A percentile compares a stretch with the other conserved stretches of the same genome.
These are phyloP conservation scores for Troilus luridus DNA, from an alignment of 2,888 invertebrate genomes.

Conservation along the genomic window DNA sequence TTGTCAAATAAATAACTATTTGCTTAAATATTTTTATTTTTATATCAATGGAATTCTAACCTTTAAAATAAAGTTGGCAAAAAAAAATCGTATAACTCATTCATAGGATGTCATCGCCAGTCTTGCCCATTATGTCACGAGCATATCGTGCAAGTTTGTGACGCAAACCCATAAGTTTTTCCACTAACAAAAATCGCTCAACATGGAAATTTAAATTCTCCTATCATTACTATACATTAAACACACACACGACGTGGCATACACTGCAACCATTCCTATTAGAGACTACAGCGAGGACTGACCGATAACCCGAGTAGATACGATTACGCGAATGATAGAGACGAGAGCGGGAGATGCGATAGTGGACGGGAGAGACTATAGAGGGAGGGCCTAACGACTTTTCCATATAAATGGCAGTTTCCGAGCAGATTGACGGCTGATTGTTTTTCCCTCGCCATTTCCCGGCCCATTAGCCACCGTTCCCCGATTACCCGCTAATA, in stretches of 20 bases:
- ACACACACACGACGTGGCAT: not conserved
- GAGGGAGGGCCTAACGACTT: slow-evolving; percentile 69
- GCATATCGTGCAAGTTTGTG: too few species aligned
- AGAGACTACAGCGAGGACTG: not conserved
- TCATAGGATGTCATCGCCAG: too few species aligned
- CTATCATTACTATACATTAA: not conserved
- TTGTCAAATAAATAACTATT: too few species aligned
- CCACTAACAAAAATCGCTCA: too few species aligned
- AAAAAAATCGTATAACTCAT: too few species aligned
- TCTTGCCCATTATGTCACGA: too few species aligned
- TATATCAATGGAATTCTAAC: too few species aligned
- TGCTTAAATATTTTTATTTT: too few species aligned
- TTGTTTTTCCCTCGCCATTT: slow-evolving; percentile 62
- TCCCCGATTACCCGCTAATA: slow-evolving; percentile 19
- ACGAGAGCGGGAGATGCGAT: not conserved
- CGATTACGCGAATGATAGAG: not conserved
- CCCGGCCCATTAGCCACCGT: slow-evolving; percentile 60
- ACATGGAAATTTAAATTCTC: too few species aligned
- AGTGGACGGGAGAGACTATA: not conserved
- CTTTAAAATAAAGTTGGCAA: too few species aligned
- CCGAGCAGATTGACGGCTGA: slow-evolving; percentile 60
- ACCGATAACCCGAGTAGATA: not conserved
- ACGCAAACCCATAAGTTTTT: too few species aligned
- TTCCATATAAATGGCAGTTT: slow-evolving; percentile 69
- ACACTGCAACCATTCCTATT: not conserved